Evolutionary conservation across 2,888 invertebrate species (phyloP), one percentile per base, ranked within the genome.

Genomic region (Cheilosia scutellata): DNA sequence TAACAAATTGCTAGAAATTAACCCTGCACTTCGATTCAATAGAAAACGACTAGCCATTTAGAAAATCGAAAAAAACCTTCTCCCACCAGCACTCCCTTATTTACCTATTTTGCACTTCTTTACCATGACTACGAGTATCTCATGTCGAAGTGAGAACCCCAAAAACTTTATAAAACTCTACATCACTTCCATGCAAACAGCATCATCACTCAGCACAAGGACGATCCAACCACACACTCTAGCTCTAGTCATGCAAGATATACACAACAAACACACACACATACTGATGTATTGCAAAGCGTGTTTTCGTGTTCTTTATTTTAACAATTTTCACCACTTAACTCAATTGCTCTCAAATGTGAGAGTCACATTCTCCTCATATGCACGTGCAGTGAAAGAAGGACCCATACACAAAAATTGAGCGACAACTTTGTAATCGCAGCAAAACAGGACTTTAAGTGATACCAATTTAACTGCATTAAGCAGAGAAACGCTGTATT

Each of bases 371-470:
- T 25, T 68, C 51, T 60, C 58, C 62, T 40, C n/a, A 16, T 9
- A 49, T 60, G 68, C 62, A 74, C 74, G 74, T 84, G 74, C 74
- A 80, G 40, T 47, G 51, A 31, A 11, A 65, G 37, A 29, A 47
- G 25, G 6, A 57, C 60, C 44, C 40, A 66, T 62, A 33, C 3
- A 78, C 60, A 33, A 86, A 86, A 86, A 86, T 77, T 82, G 82
- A 86, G 86, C 86, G 86, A 86, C 82, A 86, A 82, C 71, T 86
- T 76, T 82, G 82, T 86, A 77, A 86, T 86, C 86, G 82, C 86
- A 82, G 86, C 82, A 72, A 86, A 86, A 86, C 86, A 86, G 82
- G 76, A 77, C 66, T 82, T 86, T 82, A 86, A 86, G 86, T 77
- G 86, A 86, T 72, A 82, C 68, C 86, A 77, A 82, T 82, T 86